Evolutionary conservation across 2,113 vertebrate genomes (phyloP), one percentile per base, ranked within the genome.

Genomic region (Empidonax alnorum): DNA sequence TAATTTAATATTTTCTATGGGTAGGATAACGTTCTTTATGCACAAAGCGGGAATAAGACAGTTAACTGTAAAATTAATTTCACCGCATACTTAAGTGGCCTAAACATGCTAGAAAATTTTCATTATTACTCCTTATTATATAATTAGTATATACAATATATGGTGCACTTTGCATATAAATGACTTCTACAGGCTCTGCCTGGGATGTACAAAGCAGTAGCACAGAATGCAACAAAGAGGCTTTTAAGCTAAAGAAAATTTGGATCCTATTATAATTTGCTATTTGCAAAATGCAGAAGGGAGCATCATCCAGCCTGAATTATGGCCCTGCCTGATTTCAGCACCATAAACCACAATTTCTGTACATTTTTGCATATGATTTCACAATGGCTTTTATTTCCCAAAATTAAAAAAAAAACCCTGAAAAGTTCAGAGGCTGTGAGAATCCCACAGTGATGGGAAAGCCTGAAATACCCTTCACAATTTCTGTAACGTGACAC

Each of bases 31-130:
- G 24, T 31, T 94, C 55, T 86, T 93, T 86, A 94, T 74, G 59
- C 49, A 90, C 68, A 86, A 91, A 92, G 78, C 4, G 79, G 79
- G 72, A 96, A 74, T 84, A 83, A 96, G 88, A 93, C 53, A 90
- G 68, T 94, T 96, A 94, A 85, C 83, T 27, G 91, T 75, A 94
- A 96, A 96, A 94, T 90, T 92, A 95, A 94, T 88, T 94, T 93
- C 69, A 79, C 65, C 0, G 6, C 79, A 90, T 81, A 89, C 72
- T 93, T 94, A 90, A 83, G 88, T 72, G 88, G 83, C 69, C 90
- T 92, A 94, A 96, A 93, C 80, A 95, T 42, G 80, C 76, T 52
- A 77, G 90, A 81, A 94, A 90, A 69, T 89, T 84, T 89, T 72
- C 92, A 92, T 93, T 94, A 96, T 95, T 90, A 72, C 61, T 93